Evolutionary conservation across 2,888 invertebrate genomes (phyloP), one percentile per base, ranked within the genome.

Genomic region (Seira sanloemensis): DNA sequence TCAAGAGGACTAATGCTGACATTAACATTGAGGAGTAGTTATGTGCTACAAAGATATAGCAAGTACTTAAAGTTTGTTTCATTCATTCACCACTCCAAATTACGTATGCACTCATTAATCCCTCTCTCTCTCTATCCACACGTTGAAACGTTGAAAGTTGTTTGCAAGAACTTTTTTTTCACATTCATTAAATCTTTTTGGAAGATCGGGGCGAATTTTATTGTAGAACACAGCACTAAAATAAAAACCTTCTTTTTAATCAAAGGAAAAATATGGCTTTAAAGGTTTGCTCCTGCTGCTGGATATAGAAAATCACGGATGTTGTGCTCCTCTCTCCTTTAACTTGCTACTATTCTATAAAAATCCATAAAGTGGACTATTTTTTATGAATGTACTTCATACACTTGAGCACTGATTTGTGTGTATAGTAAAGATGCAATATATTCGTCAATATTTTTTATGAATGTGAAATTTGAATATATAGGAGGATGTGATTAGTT

Each of bases 291-390:
- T 37, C 12, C 12, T n/a, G 7, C 5, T 69, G 37, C 81, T 81
- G 81, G 81, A 81, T 75, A 81, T 75, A 73, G 72, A 81, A 73
- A 77, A 82, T 82, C 82, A 82, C 76, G 82, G 82, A 82, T 82
- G 82, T 82, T 82, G 82, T 77, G 58, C 58, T n/a, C 58, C 58
- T n/a, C n/a, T 58, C 58, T 58, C 58, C 58, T 58, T 58, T 18
- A 58, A 58, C 58, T 58, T 58, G 58, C 18, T 58, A 58, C 58
- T 9, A 58, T n/a, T 58, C 58, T 58, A n/a, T 58, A 9, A 37
- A 58, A 58, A 58, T 58, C n/a, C n/a, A n/a, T 37, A 58, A 16
- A 18, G n/a, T 58, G 18, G 58, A 58, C 58, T 58, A 58, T 58
- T 68, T 79, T 72, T 67, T 73, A 37, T 68, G 72, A 58, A 73